Conservation (phyloP, 2,797 vertebrate species). For the Molothrus aeneus region DNA sequence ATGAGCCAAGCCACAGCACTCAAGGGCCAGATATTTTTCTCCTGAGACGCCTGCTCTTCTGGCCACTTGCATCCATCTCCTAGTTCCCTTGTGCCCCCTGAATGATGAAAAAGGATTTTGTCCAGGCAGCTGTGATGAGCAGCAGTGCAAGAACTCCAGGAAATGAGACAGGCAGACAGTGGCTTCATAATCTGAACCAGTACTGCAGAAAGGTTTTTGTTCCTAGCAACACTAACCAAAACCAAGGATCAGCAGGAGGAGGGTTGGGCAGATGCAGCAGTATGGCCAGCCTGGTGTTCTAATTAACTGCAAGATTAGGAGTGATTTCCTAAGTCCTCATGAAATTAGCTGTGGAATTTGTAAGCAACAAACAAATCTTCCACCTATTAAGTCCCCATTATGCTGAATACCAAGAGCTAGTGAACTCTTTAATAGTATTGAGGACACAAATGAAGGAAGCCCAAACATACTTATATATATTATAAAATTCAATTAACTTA, state of each 20-base stretch:
- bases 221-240: background rate
- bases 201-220: background rate
- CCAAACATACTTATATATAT: background rate
- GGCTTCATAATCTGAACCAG: background rate
- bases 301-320: background rate
- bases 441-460: background rate
- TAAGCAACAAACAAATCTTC: constrained; percentile 15
- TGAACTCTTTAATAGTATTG: background rate
- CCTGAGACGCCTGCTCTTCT: background rate
- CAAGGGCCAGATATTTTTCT: background rate
- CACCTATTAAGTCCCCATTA: background rate
- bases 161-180: background rate
- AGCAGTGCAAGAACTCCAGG: background rate
- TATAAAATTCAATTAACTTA: constrained; percentile 56
- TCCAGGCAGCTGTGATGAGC: background rate
- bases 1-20: background rate
- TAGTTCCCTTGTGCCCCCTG: background rate
- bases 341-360: constrained; percentile 19
- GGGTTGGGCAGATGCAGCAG: background rate
- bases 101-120: background rate
- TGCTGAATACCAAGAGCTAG: background rate
- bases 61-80: background rate
- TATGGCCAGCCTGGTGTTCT: background rate
- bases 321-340: background rate
- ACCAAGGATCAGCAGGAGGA: background rate